Conservation (phyloP, 2,797 vertebrate species). For the Leptoclinus maculatus region DNA sequence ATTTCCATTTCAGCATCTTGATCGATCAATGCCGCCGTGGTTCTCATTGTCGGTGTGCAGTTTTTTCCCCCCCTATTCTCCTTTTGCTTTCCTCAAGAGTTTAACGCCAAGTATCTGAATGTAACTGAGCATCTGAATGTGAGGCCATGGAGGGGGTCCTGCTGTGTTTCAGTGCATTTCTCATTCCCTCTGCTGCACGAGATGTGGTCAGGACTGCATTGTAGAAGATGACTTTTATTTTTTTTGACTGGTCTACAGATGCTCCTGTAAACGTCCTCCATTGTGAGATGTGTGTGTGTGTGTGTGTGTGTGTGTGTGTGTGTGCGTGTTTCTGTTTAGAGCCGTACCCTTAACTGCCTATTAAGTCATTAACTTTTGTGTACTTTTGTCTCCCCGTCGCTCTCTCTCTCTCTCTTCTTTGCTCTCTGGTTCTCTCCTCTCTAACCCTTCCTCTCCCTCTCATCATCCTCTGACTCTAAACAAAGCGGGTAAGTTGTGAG, state of each 20-base stretch:
- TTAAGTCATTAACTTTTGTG: constrained; percentile 87
- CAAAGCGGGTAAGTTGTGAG: constrained; percentile 96
- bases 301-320: constrained; percentile 38
- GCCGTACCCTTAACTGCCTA: constrained; percentile 54
- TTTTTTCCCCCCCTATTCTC: background rate
- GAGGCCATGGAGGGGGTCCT: constrained; percentile 51
- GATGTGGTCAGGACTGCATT: constrained; percentile 74
- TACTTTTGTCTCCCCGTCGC: constrained; percentile 95
- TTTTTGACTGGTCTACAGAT: constrained; percentile 67
- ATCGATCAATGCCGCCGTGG: constrained; percentile 59
- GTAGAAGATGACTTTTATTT: constrained; percentile 61
- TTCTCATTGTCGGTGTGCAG: constrained; percentile 55
- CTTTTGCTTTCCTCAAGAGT: constrained; percentile 30
- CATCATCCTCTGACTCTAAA: constrained; percentile 94
- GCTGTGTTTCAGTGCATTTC: constrained; percentile 72
- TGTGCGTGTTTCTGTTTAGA: constrained; percentile 44
- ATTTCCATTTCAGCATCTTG: constrained; percentile 79
- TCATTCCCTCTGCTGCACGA: constrained; percentile 78
- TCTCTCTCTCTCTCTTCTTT: constrained; percentile 79
- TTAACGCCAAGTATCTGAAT: constrained; percentile 56
- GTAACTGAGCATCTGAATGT: constrained; percentile 70
- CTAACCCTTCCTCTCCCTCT: constrained; percentile 69
- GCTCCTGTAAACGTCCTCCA: constrained; percentile 66
- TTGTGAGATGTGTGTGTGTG: constrained; percentile 51
- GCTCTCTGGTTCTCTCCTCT: constrained; percentile 62